Conservation (phyloP, 2,797 vertebrate species). For the Chelmon rostratus region DNA sequence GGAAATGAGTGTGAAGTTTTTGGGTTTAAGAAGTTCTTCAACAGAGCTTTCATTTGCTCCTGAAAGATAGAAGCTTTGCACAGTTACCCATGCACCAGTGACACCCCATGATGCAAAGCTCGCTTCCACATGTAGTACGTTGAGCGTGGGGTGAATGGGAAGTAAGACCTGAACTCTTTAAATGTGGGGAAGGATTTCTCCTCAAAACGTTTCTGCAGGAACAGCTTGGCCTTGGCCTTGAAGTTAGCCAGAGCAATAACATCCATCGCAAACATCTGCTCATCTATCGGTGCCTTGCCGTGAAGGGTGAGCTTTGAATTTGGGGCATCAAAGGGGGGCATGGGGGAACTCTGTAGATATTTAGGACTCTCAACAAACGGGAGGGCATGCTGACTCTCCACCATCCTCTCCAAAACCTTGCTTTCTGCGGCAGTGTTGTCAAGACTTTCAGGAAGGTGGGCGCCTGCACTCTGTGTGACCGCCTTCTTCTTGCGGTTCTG, state of each 20-base stretch:
- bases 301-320: constrained; percentile 67
- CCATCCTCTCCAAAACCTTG: constrained; percentile 1
- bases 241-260: constrained; percentile 92
- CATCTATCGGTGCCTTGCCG: constrained; percentile 68
- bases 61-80: not conserved
- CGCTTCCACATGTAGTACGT: constrained; percentile 99
- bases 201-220: constrained; percentile 94
- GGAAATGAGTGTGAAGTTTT: not conserved
- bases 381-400: constrained; percentile 21
- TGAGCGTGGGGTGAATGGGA: constrained; percentile 94
- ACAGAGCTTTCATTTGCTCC: not conserved
- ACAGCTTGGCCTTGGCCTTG: constrained; percentile 97
- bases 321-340: constrained; percentile 49
- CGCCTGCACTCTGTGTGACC: constrained; percentile 20
- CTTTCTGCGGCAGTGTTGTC: constrained; percentile 6
- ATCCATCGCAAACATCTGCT: constrained; percentile 91
- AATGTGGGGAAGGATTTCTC: constrained; percentile 96
- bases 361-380: constrained; percentile 51
- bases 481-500: constrained; percentile 57
- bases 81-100: constrained; percentile 89
- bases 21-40: not conserved
- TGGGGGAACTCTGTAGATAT: constrained; percentile 28
- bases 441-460: constrained; percentile 19
- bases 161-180: constrained; percentile 94
- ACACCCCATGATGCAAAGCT: constrained; percentile 93